Percentiles rank a stretch among this genome's conserved stretches.
Conservation (phyloP, 2,113 vertebrate species). For the Podarcis cretensis region DNA sequence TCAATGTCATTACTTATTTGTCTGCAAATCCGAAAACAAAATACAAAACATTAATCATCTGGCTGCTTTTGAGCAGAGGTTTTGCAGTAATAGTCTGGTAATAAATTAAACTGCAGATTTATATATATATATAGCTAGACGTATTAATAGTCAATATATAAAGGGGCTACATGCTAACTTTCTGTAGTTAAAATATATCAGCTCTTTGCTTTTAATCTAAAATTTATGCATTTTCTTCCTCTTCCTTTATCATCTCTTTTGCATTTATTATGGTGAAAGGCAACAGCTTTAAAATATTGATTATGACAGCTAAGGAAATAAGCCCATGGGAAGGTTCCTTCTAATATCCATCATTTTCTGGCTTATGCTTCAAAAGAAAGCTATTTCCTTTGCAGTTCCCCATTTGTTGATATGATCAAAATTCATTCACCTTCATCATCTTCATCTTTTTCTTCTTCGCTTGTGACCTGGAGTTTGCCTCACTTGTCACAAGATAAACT, state of each 20-base stretch:
- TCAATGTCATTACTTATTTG: not conserved
- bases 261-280: not conserved
- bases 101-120: not conserved
- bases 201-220: not conserved
- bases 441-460: not conserved
- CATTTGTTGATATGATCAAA: not conserved
- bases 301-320: constrained; percentile 7
- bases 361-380: not conserved
- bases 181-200: not conserved
- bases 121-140: not conserved
- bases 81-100: not conserved
- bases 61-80: not conserved
- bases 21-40: not conserved
- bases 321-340: not conserved
- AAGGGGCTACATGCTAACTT: not conserved
- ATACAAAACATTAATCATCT: not conserved
- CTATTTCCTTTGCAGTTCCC: constrained; percentile 3
- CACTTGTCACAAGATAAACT: constrained; percentile 9
- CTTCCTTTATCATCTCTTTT: not conserved
- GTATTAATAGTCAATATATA: not conserved
- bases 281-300: constrained; percentile 4
- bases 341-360: not conserved
- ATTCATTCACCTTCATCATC: not conserved
- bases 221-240: not conserved
- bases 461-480: not conserved